These are phyloP conservation scores for Rotaria socialis DNA, from an alignment of 2,888 invertebrate species.

Conservation along the genomic window DNA sequence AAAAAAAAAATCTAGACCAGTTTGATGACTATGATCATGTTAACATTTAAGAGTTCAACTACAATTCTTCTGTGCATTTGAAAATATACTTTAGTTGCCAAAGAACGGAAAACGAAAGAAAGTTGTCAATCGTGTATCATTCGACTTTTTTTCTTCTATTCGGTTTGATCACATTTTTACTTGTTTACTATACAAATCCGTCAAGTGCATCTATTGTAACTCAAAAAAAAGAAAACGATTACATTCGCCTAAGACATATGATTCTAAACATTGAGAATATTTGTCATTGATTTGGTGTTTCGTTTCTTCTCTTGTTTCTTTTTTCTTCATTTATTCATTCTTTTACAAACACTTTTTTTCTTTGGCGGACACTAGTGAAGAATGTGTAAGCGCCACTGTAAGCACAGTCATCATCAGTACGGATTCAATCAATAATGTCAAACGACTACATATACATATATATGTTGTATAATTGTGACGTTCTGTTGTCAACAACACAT, in stretches of 20 bases:
- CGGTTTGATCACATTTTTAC: too few relatives aligned
- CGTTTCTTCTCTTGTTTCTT: background rate
- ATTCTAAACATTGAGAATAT: background rate
- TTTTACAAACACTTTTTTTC: background rate
- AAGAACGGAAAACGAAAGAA: background rate
- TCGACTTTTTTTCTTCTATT: background rate
- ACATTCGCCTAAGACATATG: background rate
- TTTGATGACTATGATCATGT: background rate
- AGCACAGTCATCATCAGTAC: background rate
- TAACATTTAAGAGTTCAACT: background rate
- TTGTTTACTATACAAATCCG: background rate
- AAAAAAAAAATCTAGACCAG: too few relatives aligned
- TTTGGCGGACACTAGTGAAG: background rate
- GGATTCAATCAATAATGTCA: constrained; percentile 4
- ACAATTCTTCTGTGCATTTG: background rate
- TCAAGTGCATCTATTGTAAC: background rate
- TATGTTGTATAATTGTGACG: background rate
- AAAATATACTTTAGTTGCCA: background rate
- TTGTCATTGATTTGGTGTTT: background rate
- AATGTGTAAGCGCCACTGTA: constrained; percentile 4
- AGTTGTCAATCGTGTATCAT: constrained; percentile 1
- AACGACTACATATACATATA: background rate
- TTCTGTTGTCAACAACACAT: background rate
- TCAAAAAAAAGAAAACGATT: background rate
- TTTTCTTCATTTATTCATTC: background rate